Evolutionary conservation across 1,140 invertebrate species (phyloP).

Genomic region (Paraescarpia echinospica): DNA sequence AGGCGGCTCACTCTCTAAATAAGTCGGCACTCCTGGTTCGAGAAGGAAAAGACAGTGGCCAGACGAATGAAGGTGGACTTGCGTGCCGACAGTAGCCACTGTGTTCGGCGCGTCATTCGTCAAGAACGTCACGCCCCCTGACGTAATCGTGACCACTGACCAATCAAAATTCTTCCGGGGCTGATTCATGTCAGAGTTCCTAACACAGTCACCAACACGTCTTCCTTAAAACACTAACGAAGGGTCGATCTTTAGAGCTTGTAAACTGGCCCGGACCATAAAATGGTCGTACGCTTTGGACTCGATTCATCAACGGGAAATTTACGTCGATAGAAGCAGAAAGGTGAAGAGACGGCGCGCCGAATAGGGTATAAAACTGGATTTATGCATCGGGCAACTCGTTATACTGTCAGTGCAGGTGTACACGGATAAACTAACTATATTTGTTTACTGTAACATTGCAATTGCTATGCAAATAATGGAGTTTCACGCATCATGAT

Average conservation of each 20-base stretch:
- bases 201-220: not conserved
- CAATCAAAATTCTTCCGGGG: not conserved
- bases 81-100: not conserved
- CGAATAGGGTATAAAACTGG: not conserved
- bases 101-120: not conserved
- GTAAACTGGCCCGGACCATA: not conserved
- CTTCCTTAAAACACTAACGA: no score
- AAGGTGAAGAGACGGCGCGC: not conserved
- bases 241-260: not conserved
- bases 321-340: not conserved
- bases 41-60: not conserved
- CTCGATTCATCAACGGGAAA: not conserved
- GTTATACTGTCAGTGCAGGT: not conserved
- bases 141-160: not conserved
- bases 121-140: not conserved
- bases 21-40: not conserved
- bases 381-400: not conserved
- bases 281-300: not conserved
- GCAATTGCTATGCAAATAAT: not conserved
- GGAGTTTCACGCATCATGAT: not conserved
- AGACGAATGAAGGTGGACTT: not conserved
- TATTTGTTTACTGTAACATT: not conserved
- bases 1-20: not conserved
- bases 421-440: not conserved
- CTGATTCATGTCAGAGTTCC: not conserved